These are phyloP conservation scores for Brachypteracias leptosomus DNA, from an alignment of 2,113 vertebrate species.

Conservation along the genomic window DNA sequence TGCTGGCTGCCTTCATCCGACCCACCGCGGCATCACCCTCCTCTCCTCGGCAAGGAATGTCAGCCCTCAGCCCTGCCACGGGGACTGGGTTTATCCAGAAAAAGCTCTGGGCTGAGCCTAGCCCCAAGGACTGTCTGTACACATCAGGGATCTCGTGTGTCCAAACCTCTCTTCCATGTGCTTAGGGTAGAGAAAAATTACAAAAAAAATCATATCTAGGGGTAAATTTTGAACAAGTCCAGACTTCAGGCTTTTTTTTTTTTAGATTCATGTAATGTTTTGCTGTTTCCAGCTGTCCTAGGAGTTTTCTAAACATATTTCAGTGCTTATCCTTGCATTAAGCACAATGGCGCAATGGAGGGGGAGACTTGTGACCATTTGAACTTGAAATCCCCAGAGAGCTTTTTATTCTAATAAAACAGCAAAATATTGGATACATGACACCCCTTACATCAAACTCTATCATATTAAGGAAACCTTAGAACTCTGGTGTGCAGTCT, in stretches of 20 bases:
- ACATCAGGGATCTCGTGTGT: rapidly evolving
- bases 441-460: constrained; percentile 89
- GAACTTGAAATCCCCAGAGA: constrained; percentile 87
- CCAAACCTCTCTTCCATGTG: not conserved
- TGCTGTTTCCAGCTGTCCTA: not conserved
- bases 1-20: constrained; percentile 15
- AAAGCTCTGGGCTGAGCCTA: not conserved
- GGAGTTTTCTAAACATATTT: constrained; percentile 19
- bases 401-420: constrained; percentile 92
- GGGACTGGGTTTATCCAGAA: not conserved
- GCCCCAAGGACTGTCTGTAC: not conserved
- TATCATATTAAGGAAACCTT: constrained; percentile 93
- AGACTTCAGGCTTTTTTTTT: not conserved
- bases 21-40: constrained; percentile 1
- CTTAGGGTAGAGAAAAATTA: not conserved
- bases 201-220: not conserved
- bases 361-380: constrained; percentile 72
- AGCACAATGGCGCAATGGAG: not conserved
- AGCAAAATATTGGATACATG: constrained; percentile 84
- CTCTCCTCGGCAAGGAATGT: not conserved
- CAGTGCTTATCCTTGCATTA: constrained; percentile 25
- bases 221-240: not conserved
- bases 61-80: not conserved
- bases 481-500: constrained; percentile 79
- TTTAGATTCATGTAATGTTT: not conserved